These are phyloP conservation scores for Mastomys natalensis DNA, from an alignment of 2,113 vertebrate species.

Conservation along the genomic window DNA sequence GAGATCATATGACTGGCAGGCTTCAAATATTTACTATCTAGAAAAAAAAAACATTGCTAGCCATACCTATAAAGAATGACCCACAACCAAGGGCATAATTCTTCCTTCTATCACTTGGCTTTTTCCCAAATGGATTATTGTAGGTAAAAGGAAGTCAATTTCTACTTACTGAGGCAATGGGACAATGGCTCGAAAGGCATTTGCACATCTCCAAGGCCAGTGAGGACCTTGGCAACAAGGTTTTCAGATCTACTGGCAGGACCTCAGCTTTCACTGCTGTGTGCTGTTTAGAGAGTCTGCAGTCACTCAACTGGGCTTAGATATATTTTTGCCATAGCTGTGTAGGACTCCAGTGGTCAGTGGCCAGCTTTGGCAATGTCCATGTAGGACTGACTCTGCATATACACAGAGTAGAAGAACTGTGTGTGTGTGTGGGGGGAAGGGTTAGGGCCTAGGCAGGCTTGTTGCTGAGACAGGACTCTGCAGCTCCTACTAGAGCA, in stretches of 20 bases:
- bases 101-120: background rate
- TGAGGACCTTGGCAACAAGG: background rate
- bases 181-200: background rate
- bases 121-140: background rate
- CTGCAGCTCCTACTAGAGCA: background rate
- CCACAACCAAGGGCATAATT: background rate
- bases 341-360: background rate
- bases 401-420: background rate
- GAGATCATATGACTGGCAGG: background rate
- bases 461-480: background rate
- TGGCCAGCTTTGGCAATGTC: background rate
- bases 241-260: background rate
- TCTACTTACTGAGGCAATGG: background rate
- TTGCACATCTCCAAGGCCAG: background rate
- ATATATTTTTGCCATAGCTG: background rate
- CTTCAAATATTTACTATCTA: constrained; percentile 6
- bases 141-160: background rate
- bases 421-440: background rate
- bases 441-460: background rate
- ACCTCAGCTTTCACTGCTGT: background rate
- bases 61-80: background rate
- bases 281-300: background rate
- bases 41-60: background rate
- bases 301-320: background rate
- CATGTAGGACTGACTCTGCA: background rate